Conservation (phyloP, 2,888 invertebrate species). For the Drosophila borealis region DNA sequence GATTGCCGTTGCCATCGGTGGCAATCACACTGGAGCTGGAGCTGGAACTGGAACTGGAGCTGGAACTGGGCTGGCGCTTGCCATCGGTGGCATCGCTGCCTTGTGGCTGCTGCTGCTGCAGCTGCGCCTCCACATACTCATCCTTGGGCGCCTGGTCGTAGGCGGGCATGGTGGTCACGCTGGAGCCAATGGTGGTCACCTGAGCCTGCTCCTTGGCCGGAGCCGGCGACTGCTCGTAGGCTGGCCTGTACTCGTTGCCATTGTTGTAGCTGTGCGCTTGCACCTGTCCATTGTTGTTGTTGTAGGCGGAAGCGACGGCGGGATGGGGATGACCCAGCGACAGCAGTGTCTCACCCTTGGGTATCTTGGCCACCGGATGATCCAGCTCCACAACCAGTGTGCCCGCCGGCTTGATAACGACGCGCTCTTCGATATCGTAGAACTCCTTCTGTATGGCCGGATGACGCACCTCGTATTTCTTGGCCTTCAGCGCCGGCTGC, state of each 20-base stretch:
- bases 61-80: slow-evolving; percentile 30
- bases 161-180: slow-evolving; percentile 74
- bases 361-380: slow-evolving; percentile 87
- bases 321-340: slow-evolving; percentile 82
- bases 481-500: slow-evolving; percentile 87
- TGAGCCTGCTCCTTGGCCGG: slow-evolving; percentile 56
- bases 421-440: slow-evolving; percentile 88
- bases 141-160: slow-evolving; percentile 72
- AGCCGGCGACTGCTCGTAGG: slow-evolving; percentile 43
- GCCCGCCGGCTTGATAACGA: slow-evolving; percentile 87
- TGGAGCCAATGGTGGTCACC: slow-evolving; percentile 66
- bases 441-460: slow-evolving; percentile 88
- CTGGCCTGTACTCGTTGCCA: slow-evolving; percentile 59
- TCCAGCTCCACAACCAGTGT: slow-evolving; percentile 87
- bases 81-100: slow-evolving; percentile 54
- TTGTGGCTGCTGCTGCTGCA: slow-evolving; percentile 54
- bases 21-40: slow-evolving; percentile 43
- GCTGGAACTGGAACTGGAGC: slow-evolving; percentile 11
- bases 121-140: slow-evolving; percentile 68
- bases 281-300: slow-evolving; percentile 62
- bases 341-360: slow-evolving; percentile 84
- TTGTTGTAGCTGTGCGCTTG: slow-evolving; percentile 60
- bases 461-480: slow-evolving; percentile 87
- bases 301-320: slow-evolving; percentile 79
- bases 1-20: slow-evolving; percentile 73